A percentile compares a stretch with the other conserved stretches of the same genome.
These are phyloP conservation scores for Coremacera marginata DNA, from an alignment of 2,888 invertebrate genomes.

Conservation along the genomic window DNA sequence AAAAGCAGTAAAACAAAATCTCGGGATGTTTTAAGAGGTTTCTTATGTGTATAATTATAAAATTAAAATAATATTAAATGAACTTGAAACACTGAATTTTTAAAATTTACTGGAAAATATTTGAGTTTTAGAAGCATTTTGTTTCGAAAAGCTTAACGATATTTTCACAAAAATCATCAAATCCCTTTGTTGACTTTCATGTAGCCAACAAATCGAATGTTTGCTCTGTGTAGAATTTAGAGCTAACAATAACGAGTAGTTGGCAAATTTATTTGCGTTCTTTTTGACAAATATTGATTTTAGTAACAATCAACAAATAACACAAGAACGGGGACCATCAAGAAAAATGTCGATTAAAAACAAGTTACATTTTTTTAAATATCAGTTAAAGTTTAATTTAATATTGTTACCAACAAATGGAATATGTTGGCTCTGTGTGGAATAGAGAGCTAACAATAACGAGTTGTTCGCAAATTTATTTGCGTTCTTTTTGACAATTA, in stretches of 20 bases:
- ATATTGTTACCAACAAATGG: slow-evolving; percentile 35
- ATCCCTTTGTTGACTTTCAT: background rate
- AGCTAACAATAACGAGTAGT: slow-evolving; percentile 48
- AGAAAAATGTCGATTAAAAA: background rate
- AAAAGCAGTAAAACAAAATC: no score
- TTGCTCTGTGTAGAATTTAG: slow-evolving; percentile 23
- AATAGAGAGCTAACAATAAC: slow-evolving; percentile 45
- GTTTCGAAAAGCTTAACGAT: no score
- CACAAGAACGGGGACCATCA: slow-evolving; percentile 66
- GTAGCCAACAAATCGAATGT: slow-evolving; percentile 45
- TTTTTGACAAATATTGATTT: slow-evolving; percentile 54
- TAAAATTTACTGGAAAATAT: no score
- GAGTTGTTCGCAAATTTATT: slow-evolving; percentile 46
- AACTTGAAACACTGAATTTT: no score
- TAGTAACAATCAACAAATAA: slow-evolving; percentile 56
- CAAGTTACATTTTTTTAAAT: background rate
- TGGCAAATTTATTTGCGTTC: slow-evolving; percentile 50
- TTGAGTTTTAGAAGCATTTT: no score
- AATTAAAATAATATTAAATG: no score
- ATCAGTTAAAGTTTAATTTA: background rate
- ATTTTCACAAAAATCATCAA: background rate
- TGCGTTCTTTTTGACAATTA: slow-evolving; percentile 56
- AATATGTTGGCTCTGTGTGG: slow-evolving; percentile 39
- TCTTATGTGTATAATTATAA: no score
- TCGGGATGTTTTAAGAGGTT: no score